Percentiles rank a stretch among this genome's conserved stretches.
phyloP scores from a whole-genome alignment of 2,113 vertebrate genomes.

The Eudorcas thomsonii region DNA sequence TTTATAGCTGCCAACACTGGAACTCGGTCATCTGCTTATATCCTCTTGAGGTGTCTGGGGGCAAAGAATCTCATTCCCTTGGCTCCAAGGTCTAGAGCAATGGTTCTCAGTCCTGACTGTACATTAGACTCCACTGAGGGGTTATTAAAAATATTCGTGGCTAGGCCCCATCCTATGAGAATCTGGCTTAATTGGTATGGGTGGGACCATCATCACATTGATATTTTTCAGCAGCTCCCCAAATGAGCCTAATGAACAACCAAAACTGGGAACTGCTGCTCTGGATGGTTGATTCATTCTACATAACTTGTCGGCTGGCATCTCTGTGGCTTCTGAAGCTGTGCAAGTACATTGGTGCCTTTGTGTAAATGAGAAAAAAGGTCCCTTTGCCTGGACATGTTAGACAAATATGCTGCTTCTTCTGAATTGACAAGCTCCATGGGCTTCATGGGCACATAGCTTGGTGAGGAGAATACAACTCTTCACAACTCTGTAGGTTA shows the following conservation, averaged over 20 bases:
- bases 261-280: slow-evolving; percentile 54
- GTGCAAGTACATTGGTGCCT: neutral
- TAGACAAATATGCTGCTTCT: neutral
- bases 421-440: neutral
- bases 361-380: slow-evolving; percentile 22
- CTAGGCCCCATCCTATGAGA: slow-evolving; percentile 57
- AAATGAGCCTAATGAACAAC: slow-evolving; percentile 63
- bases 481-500: neutral
- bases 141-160: slow-evolving; percentile 50
- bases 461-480: neutral
- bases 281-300: slow-evolving; percentile 66
- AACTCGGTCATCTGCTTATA: neutral
- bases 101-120: slow-evolving; percentile 56
- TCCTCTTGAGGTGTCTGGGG: slow-evolving; percentile 40
- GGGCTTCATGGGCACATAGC: neutral
- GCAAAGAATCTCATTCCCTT: slow-evolving; percentile 57
- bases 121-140: slow-evolving; percentile 13
- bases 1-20: slow-evolving; percentile 35
- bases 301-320: slow-evolving; percentile 67
- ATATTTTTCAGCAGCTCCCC: slow-evolving; percentile 63
- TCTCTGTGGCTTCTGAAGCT: slow-evolving; percentile 50
- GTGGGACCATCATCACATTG: slow-evolving; percentile 51
- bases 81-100: slow-evolving; percentile 63
- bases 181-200: slow-evolving; percentile 62
- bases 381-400: neutral